These are phyloP conservation scores for Aepyceros melampus DNA, from an alignment of 2,113 vertebrate species.

Conservation along the genomic window DNA sequence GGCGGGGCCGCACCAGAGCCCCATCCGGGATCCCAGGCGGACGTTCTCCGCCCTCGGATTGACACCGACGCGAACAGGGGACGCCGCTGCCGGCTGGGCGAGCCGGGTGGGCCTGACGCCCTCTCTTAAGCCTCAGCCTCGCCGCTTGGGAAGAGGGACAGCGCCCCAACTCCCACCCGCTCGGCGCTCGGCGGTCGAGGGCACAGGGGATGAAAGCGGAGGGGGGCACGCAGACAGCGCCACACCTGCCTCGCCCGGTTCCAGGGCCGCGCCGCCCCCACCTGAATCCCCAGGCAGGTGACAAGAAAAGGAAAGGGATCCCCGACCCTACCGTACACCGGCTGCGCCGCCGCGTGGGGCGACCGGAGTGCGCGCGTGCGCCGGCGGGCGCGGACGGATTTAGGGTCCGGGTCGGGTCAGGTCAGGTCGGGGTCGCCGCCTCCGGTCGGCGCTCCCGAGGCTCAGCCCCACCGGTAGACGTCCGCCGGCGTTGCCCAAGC, in stretches of 20 bases:
- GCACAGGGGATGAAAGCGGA: background rate
- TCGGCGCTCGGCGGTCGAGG: background rate
- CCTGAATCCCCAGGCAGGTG: background rate
- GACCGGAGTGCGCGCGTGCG: background rate
- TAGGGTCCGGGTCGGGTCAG: background rate
- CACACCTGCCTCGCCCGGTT: background rate
- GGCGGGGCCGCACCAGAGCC: background rate
- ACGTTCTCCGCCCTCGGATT: background rate
- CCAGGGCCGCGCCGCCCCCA: background rate
- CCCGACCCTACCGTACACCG: constrained; percentile 27
- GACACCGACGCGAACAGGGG: background rate
- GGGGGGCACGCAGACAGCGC: background rate
- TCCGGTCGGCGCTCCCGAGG: background rate
- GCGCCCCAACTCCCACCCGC: background rate
- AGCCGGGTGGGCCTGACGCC: background rate
- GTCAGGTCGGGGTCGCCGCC: background rate
- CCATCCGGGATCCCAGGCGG: background rate
- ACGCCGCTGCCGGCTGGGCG: background rate
- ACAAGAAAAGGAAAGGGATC: background rate
- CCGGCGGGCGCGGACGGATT: background rate
- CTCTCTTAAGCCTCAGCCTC: constrained; percentile 11
- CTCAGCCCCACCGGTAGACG: background rate
- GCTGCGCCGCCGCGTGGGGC: constrained; percentile 11
- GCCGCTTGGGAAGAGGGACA: background rate
- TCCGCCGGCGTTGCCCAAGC: background rate